phyloP scores from a whole-genome alignment of 2,888 invertebrate species.

The Polylopha cassiicola region DNA sequence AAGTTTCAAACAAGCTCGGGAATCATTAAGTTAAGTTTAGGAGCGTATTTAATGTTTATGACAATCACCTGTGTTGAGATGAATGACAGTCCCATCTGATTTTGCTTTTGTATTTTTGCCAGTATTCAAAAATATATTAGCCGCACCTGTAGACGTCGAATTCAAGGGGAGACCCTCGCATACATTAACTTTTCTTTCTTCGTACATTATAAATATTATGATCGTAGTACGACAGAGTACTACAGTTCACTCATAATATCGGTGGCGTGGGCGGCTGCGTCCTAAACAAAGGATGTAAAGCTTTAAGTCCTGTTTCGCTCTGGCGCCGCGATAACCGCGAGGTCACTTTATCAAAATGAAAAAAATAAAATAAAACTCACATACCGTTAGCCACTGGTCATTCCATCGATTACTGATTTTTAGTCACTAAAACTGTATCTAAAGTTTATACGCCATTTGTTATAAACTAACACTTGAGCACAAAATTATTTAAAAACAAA shows the following conservation, averaged over 20 bases:
- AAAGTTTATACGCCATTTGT: constrained; percentile 28
- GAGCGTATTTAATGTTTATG: constrained; percentile 17
- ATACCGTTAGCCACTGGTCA: constrained; percentile 34
- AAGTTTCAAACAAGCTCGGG: constrained; percentile 8
- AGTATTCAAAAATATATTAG: constrained; percentile 68
- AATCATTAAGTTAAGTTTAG: too few relatives aligned
- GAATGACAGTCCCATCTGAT: constrained; percentile 65
- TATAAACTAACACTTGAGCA: constrained; percentile 33
- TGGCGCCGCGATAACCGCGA: constrained; percentile 52
- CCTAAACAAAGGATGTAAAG: constrained; percentile 70
- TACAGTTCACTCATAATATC: constrained; percentile 44
- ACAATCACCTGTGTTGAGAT: constrained; percentile 66
- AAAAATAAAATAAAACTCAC: constrained; percentile 43
- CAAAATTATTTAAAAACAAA: constrained; percentile 43
- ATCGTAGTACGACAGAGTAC: constrained; percentile 43
- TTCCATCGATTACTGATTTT: constrained; percentile 20
- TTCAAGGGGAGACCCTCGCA: constrained; percentile 65
- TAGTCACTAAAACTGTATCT: constrained; percentile 27
- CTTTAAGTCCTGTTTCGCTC: constrained; percentile 55
- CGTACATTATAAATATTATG: constrained; percentile 57
- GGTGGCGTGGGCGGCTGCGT: constrained; percentile 55
- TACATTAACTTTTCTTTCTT: constrained; percentile 59
- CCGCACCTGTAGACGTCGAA: constrained; percentile 57
- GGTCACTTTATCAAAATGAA: constrained; percentile 42
- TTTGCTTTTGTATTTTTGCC: constrained; percentile 57